Base-by-base conservation (phyloP, 2,113 vertebrate genomes). In the Cyanoliseus patagonus region DNA sequence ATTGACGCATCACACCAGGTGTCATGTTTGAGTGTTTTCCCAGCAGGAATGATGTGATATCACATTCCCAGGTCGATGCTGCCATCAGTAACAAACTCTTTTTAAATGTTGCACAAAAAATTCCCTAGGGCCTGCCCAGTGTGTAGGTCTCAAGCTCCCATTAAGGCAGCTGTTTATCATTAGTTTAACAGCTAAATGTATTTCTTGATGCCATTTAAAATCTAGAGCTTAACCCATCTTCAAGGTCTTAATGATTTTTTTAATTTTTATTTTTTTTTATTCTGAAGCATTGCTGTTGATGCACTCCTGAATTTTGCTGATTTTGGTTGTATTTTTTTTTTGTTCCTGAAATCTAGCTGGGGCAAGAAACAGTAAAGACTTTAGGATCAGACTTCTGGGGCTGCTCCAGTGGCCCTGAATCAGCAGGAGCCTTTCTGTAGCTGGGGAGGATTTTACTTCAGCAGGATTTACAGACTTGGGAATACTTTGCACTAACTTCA, bases 151-250 rank as follows among this genome's bases (percentile, higher is more conserved):
- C 19, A 64, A 87, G 55, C 73, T 78, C 28, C 42, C 31, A 12
- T 80, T 80, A 83, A 88, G 72, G 39, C 76, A 90, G 33, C 37
- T 84, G 42, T 84, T 96, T 84, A 57, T 88, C 79, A 44, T 90
- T 83, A 37, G 6, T 78, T 51, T 86, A 57, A 68, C 41, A 86
- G 55, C 55, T 75, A 78, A 27, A 49, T 88, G 7, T 44, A 41
- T 93, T 90, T 78, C 33, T 62, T 73, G 57, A 69, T 75, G 41
- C 8, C 13, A 33, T 93, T 93, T 86, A 75, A 90, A 92, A 84
- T 81, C 44, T 28, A 81, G 15, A 17, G 28, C 28, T 75, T 68
- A 44, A 51, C 81, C 20, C 64, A 13, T 64, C 18, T 88, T 70
- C 24, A 64, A 86, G 68, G 18, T 51, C 25, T 37, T 73, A 28